These are phyloP conservation scores for Ancistrus triradiatus DNA, from an alignment of 2,113 vertebrate genomes.

Conservation along the genomic window DNA sequence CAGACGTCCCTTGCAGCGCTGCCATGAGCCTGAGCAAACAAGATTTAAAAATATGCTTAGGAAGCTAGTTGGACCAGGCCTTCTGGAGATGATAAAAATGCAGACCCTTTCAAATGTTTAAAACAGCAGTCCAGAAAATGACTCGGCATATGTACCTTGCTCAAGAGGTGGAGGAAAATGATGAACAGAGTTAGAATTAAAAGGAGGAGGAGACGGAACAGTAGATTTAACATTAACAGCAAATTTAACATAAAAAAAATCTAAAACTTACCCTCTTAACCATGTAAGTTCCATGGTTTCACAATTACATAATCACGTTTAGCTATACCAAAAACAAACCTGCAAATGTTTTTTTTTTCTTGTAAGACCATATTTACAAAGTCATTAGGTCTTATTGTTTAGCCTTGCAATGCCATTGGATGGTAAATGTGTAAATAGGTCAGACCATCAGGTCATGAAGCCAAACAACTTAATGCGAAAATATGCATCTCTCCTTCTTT, in stretches of 20 bases:
- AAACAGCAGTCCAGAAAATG: constrained; percentile 28
- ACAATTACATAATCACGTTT: no score
- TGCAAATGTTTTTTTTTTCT: no score
- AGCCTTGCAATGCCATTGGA: no score
- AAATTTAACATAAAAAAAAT: constrained; percentile 18
- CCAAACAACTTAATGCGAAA: no score
- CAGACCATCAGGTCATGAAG: no score
- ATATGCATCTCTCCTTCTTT: no score
- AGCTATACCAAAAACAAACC: no score
- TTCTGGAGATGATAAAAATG: constrained; percentile 53
- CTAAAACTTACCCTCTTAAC: background rate
- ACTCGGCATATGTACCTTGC: background rate
- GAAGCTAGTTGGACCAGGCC: constrained; percentile 39
- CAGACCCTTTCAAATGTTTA: constrained; percentile 48
- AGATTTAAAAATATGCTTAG: constrained; percentile 48
- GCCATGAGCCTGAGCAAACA: constrained; percentile 40
- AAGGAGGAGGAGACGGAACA: background rate
- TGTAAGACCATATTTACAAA: no score
- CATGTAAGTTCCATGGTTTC: no score
- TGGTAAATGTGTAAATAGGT: no score
- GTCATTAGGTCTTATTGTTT: no score
- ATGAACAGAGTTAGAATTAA: background rate
- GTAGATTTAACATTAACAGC: constrained; percentile 7
- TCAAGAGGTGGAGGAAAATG: background rate
- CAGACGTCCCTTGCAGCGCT: constrained; percentile 37